phyloP scores from a whole-genome alignment of 2,888 invertebrate species.

The Nowickia ferox region DNA sequence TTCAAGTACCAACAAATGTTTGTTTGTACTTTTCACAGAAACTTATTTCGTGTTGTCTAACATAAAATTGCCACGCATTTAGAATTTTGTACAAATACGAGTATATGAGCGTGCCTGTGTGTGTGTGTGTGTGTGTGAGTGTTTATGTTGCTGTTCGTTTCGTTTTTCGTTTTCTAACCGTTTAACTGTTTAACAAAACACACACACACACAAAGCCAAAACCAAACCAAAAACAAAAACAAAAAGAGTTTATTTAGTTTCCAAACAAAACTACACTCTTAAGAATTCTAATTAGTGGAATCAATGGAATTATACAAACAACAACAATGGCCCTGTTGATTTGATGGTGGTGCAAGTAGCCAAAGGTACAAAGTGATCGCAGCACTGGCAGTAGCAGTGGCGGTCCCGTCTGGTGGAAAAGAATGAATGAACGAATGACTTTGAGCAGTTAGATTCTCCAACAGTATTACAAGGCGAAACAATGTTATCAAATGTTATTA shows the following conservation, averaged over 20 bases:
- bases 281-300: constrained; percentile 70
- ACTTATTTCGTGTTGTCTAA: constrained; percentile 35
- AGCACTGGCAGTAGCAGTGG: background rate
- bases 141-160: background rate
- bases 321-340: background rate
- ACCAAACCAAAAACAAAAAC: no score
- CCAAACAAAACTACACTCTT: constrained; percentile 31
- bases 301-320: constrained; percentile 42
- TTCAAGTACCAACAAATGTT: constrained; percentile 29
- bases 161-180: constrained; percentile 61
- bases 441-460: constrained; percentile 43
- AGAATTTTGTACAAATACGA: constrained; percentile 60
- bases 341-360: constrained; percentile 1
- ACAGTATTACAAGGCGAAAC: constrained; percentile 66
- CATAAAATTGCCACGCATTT: constrained; percentile 67
- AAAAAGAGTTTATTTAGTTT: constrained; percentile 51
- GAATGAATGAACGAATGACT: constrained; percentile 53
- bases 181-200: constrained; percentile 63
- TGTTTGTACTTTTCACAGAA: constrained; percentile 21
- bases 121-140: no score
- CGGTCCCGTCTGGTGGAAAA: constrained; percentile 15
- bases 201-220: no score
- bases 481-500: constrained; percentile 70
- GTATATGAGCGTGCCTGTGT: background rate
- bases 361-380: background rate